Base-by-base conservation (phyloP, 2,113 vertebrate species). In the Anser brachyrhynchus region DNA sequence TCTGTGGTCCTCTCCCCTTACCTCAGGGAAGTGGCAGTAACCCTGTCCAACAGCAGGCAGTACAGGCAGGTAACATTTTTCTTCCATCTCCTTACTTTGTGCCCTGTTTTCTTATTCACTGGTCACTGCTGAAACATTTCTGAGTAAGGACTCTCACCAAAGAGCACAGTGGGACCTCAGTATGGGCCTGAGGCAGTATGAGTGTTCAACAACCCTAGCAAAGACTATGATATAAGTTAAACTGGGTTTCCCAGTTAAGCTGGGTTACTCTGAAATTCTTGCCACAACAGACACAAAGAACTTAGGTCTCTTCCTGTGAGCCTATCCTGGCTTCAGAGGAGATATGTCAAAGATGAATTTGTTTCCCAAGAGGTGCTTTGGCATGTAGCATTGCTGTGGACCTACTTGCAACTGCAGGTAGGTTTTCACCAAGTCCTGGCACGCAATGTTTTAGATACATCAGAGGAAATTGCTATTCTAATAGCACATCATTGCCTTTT, bases 401-500 rank as follows among this genome's bases (percentile, higher is more conserved):
- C 14, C 35, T n/a, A 13, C 3, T 12, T 35, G 35, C 54, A 62
- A 44, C 41, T 22, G n/a, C 52, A 55, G n/a, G 22, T 46, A 57
- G 67, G 72, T 16, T 43, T 28, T 41, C 31, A n/a, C 5, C 43
- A 37, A 52, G 39, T 43, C 39, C 8, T 59, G n/a, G 39, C 6
- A 8, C 39, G 26, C 43, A 67, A 39, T 17, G 12, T 65, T 43
- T 79, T 31, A 59, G 25, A 10, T 64, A 17, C 20, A 8, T 35
- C 39, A 66, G 46, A 57, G n/a, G 33, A 74, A 90, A 61, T 23
- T 3, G 49, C n/a, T 28, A 4, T 61, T 84, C 22, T 43, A 41
- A 49, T 0, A 2, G 16, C 17, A 37, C 0, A 0, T 44, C 10
- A 4, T 20, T 49, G 31, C 35, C 44, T 52, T 76, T 84, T 43